Evolutionary conservation across 2,888 invertebrate species (phyloP).

Genomic region (Odontothrips loti): DNA sequence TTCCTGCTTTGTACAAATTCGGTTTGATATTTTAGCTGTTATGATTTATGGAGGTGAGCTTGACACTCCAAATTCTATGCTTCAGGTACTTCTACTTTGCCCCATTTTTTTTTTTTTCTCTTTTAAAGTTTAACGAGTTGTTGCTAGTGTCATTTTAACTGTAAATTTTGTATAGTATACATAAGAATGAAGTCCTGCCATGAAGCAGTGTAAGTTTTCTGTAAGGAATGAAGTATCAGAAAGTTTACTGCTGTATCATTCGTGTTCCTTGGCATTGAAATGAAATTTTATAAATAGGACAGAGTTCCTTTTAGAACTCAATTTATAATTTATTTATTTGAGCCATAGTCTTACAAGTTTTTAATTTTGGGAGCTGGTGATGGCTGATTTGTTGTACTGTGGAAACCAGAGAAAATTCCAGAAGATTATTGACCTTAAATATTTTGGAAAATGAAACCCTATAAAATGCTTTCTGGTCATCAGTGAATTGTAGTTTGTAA

Average conservation of each 20-base stretch:
- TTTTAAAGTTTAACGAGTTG: neutral
- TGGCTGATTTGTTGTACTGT: conserved; percentile 22
- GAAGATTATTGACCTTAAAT: neutral
- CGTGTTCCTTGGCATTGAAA: neutral
- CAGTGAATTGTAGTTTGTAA: conserved; percentile 6
- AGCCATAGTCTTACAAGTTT: neutral
- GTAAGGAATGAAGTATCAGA: neutral
- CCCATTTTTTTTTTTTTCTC: neutral
- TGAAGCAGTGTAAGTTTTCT: too few relatives aligned
- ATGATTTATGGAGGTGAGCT: too few relatives aligned
- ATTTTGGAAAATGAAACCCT: neutral
- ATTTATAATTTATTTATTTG: neutral
- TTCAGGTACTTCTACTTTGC: too few relatives aligned
- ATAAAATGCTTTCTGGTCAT: conserved; percentile 20
- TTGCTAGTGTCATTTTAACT: neutral
- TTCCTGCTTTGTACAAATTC: too few relatives aligned
- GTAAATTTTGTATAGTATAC: neutral
- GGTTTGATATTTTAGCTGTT: too few relatives aligned
- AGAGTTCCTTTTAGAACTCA: neutral
- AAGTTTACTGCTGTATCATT: neutral
- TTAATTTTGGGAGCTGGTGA: conserved; percentile 23
- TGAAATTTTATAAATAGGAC: neutral
- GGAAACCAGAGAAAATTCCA: neutral
- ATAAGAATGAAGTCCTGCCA: neutral
- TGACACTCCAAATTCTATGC: too few relatives aligned